Evolutionary conservation across 1,140 invertebrate species (phyloP).

Genomic region (Aphis gossypii): DNA sequence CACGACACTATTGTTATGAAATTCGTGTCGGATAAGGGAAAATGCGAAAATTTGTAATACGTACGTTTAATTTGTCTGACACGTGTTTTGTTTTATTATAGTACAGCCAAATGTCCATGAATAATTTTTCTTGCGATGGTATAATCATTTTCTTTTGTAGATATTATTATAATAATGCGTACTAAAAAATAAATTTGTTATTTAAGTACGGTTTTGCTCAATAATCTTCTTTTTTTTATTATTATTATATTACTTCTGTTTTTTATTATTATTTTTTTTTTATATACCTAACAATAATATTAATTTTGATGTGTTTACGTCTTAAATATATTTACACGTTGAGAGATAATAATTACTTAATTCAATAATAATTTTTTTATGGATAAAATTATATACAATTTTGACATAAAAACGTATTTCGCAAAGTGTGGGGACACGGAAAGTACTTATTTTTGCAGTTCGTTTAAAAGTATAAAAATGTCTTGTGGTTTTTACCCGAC

Average conservation of each 20-base stretch:
- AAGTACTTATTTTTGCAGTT: not conserved
- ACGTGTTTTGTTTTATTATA: not conserved
- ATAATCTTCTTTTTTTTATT: not conserved
- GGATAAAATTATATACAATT: not conserved
- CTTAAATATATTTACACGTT: not conserved
- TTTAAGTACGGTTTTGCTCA: constrained; percentile 54
- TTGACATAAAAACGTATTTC: not conserved
- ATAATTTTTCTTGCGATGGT: not conserved
- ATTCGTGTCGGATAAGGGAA: not conserved
- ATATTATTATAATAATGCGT: constrained; percentile 4
- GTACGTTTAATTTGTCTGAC: not conserved
- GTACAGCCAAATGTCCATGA: not conserved
- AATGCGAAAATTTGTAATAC: not conserved
- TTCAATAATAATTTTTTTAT: constrained; percentile 7
- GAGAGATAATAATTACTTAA: constrained; percentile 40
- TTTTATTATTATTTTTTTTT: constrained; percentile 3
- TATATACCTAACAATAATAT: constrained; percentile 2
- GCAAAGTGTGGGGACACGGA: not conserved
- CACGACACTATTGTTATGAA: not conserved
- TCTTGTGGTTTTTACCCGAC: not conserved
- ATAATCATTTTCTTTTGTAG: constrained; percentile 18
- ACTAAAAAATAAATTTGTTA: constrained; percentile 16
- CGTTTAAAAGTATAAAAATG: not conserved
- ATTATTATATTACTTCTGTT: not conserved
- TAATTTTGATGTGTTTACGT: not conserved